Evolutionary conservation across 1,140 invertebrate genomes (phyloP).

Genomic region (Drosophila nigromelanica): DNA sequence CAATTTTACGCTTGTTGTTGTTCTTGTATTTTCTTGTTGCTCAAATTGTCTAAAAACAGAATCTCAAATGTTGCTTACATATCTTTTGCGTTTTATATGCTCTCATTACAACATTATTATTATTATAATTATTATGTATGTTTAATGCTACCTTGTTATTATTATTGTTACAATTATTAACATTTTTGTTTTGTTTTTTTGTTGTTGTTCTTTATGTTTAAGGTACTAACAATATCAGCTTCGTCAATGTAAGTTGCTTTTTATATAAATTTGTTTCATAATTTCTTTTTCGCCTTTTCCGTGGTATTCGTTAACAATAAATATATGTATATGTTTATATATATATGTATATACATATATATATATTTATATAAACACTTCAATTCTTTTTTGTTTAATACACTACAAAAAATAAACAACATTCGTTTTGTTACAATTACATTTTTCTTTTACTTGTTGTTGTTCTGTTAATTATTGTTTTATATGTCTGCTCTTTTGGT

Average conservation of each 20-base stretch:
- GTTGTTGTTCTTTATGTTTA: conserved; percentile 53
- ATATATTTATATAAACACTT: conserved; percentile 67
- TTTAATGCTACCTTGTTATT: conserved; percentile 46
- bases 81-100: conserved; percentile 38
- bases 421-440: too few species aligned
- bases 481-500: too few species aligned
- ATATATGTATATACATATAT: conserved; percentile 10
- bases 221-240: conserved; percentile 83
- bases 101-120: conserved; percentile 40
- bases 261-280: conserved; percentile 79
- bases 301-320: conserved; percentile 76
- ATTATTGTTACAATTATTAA: conserved; percentile 78
- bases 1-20: conserved; percentile 61
- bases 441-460: too few species aligned
- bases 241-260: conserved; percentile 65
- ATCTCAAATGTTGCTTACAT: conserved; percentile 70
- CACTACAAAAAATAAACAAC: conserved; percentile 80
- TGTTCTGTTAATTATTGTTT: too few species aligned
- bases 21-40: conserved; percentile 30
- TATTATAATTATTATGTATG: conserved; percentile 41
- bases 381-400: conserved; percentile 62
- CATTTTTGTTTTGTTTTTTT: conserved; percentile 40
- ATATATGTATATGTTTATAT: conserved; percentile 67
- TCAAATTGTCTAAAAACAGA: conserved; percentile 63
- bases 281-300: conserved; percentile 72